phyloP scores from a whole-genome alignment of 2,888 invertebrate genomes.

The Nomada ferruginata region DNA sequence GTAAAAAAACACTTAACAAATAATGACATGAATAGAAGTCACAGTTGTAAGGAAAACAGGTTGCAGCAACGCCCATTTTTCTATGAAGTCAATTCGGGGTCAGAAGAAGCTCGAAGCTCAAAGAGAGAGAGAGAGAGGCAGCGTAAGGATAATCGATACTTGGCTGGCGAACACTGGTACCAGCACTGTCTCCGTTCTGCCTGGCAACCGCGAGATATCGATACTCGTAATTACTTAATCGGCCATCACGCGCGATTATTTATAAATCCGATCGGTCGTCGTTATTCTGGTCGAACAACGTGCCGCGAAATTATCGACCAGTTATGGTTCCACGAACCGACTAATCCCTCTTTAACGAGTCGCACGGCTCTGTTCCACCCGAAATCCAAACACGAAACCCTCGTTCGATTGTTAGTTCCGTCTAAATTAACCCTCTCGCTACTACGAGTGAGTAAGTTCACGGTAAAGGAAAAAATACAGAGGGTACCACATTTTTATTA shows the following conservation, averaged over 20 bases:
- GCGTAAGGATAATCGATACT: conserved; percentile 71
- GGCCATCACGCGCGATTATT: conserved; percentile 68
- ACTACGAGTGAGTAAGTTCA: too few species aligned
- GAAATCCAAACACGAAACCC: neutral
- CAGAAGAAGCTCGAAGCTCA: conserved; percentile 34
- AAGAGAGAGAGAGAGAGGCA: neutral
- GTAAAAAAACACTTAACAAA: too few species aligned
- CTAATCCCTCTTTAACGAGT: conserved; percentile 34
- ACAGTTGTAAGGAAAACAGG: neutral
- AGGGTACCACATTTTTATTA: too few species aligned
- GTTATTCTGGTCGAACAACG: conserved; percentile 53
- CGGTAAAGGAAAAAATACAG: too few species aligned
- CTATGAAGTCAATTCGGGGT: conserved; percentile 57
- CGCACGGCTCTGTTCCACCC: neutral
- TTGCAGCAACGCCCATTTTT: conserved; percentile 20
- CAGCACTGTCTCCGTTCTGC: conserved; percentile 65
- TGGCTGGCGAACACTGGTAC: conserved; percentile 42
- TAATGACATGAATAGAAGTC: neutral
- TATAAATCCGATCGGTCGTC: conserved; percentile 61
- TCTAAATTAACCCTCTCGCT: too few species aligned
- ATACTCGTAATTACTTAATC: conserved; percentile 68
- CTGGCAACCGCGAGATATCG: conserved; percentile 72
- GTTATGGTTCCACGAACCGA: conserved; percentile 11
- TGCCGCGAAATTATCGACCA: conserved; percentile 36
- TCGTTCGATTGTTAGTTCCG: too few species aligned